Evolutionary conservation across 2,797 vertebrate genomes (phyloP).

Genomic region (Oryzias dopingdopingensis): DNA sequence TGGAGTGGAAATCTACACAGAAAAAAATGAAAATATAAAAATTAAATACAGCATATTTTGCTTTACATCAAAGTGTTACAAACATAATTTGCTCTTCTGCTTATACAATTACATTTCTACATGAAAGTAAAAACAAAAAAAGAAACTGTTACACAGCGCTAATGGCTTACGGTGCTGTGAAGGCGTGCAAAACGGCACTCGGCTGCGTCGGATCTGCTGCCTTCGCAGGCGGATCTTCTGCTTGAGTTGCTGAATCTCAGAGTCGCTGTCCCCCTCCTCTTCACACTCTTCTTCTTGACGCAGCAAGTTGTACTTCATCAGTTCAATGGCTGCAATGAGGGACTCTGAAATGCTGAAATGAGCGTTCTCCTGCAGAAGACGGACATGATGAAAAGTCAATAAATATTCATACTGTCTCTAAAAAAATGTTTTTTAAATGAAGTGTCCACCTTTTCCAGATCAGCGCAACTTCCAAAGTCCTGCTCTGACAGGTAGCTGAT

Average conservation of each 20-base stretch:
- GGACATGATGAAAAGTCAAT: background rate
- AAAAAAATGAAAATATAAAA: background rate
- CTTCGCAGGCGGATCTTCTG: constrained; percentile 93
- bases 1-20: constrained; percentile 79
- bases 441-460: constrained; percentile 89
- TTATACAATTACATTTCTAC: too few relatives aligned
- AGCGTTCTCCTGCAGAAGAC: constrained; percentile 87
- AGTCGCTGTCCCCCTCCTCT: constrained; percentile 88
- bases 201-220: constrained; percentile 89
- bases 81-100: too few relatives aligned
- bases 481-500: constrained; percentile 99
- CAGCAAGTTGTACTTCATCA: constrained; percentile 96
- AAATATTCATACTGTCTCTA: too few relatives aligned
- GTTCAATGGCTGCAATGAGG: constrained; percentile 95
- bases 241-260: constrained; percentile 95
- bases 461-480: constrained; percentile 98
- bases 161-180: constrained; percentile 63
- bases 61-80: too few relatives aligned
- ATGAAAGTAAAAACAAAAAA: too few relatives aligned
- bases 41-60: too few relatives aligned
- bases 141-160: background rate
- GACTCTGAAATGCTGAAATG: constrained; percentile 99
- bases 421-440: background rate
- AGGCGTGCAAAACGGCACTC: constrained; percentile 62
- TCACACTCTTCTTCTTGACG: constrained; percentile 65